Base-by-base conservation (phyloP, 2,113 vertebrate species). In the Eretmodus cyanostictus region DNA sequence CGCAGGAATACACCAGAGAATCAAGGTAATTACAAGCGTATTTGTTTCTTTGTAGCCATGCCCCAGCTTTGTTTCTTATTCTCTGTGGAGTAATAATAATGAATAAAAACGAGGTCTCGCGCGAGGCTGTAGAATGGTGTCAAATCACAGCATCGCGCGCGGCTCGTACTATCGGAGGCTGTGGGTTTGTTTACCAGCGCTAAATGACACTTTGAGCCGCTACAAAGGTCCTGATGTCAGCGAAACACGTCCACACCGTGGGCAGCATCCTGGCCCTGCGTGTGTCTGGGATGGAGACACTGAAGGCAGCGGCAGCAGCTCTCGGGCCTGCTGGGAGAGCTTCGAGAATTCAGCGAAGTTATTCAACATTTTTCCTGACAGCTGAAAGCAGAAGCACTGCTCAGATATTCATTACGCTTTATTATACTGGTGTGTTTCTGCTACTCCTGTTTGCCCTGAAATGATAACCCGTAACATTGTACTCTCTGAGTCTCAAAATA, bases 111-210 rank as follows among this genome's bases (percentile, higher is more conserved):
- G 27, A 57, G 9, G 31, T 83, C 83, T 79, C 27, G 80, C 76
- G 76, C 9, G 84, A 61, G 24, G 34, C 27, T 53, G 54, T 1
- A 22, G 73, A 82, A 38, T 3, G 10, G 59, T 40, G 36, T 22
- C 4, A 12, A 6, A 71, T 82, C 83, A 17, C 68, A 14, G 47
- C 27, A 17, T 11, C 78, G 6, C 27, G 59, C 68, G 82, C 42
- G 38, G 82, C 22, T 61, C 61, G 5, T 31, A 31, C 17, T 6
- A 0, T 27, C 14, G 57, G 51, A 53, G 36, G 7, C 54, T 57
- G 61, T 0, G 66, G 11, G 88, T 84, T 54, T 90, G 90, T 92
- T 90, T 85, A 82, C 82, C 55, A 4, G 3, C 55, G 51, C 5
- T 40, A 73, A 82, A 40, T 1, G 36, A 38, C 40, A 2, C 29